Base-by-base conservation (phyloP, 2,888 invertebrate species). In the Galerucella calmariensis region DNA sequence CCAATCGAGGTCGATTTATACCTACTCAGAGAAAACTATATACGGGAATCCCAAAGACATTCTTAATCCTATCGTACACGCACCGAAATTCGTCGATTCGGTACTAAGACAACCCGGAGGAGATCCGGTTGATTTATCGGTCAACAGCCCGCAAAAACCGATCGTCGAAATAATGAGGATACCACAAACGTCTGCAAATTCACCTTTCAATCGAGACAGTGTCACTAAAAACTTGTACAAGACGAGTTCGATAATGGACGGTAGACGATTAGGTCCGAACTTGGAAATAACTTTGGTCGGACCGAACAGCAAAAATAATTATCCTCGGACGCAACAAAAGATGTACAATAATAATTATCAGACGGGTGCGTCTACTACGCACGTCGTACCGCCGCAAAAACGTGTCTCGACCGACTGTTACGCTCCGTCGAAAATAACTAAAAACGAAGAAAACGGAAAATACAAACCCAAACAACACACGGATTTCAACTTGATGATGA, bases 1-100 rank as follows among this genome's bases (percentile, higher is more conserved):
- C 10, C 93, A 92, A 81, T 92, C 90, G 0, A 91, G 90, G 24
- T 92, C 92, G 5, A 91, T 92, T 65, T 93, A 91, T 85, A 90
- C 91, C 0, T 89, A 89, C 80, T 90, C 90, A 1, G 92, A 92
- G 81, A 91, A 90, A 81, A 92, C 90, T 0, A 91, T 93, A 0
- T 94, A 94, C 80, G 93, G 93, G 0, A 92, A 94, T 85, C 94
- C 94, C 0, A 93, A 93, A 82, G 93, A 93, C 81, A 90, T 91
- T 3, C 88, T 92, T 76, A 89, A 89, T 86, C 90, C 91, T 0
- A 90, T 90, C 0, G 86, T 89, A 0, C 83, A 84, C 73, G 79
- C 85, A 0, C 89, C 88, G n/a, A 90, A 82, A 78, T 84, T 83
- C 70, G 76, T 79, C 14, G 78, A 89, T 0, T 83, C 85, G 0